Base-by-base conservation (phyloP, 2,888 invertebrate species). In the Microctonus brassicae region DNA sequence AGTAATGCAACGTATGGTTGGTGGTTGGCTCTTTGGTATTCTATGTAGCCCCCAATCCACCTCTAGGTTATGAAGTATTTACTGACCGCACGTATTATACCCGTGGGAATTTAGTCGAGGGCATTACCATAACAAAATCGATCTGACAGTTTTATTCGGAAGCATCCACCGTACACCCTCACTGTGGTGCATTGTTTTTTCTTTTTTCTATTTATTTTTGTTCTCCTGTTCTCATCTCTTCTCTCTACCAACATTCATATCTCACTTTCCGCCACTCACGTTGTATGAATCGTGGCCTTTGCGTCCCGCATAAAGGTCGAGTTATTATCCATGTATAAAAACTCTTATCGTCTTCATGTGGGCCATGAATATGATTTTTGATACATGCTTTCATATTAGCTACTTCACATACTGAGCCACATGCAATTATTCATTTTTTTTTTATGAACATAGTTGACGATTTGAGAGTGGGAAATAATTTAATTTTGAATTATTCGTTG, bases 101-200 rank as follows among this genome's bases (percentile, higher is more conserved):
- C 62, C 73, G 72, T 73, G 55, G 61, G 76, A 75, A 78, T 73
- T 67, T 69, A 64, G 61, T 72, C 66, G 26, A 55, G 69, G 73
- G 76, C 17, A 79, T 79, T 75, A 77, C 75, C 77, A 78, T 76
- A 80, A 80, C 76, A 75, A 75, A 79, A 81, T 79, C 80, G 81
- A 79, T 80, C 76, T 74, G 73, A 39, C 63, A 64, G 70, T 74
- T 58, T 55, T 47, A 68, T 63, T 66, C 47, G 42, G 33, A 20
- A 33, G 52, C 34, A 58, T 33, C 69, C 34, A 42, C 34, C 47
- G 29, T 69, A 39, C n/a, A 29, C 60, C 17, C 7, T 33, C 11
- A 52, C 11, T 52, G 10, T 42, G 29, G n/a, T n/a, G n/a, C n/a
- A n/a, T n/a, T n/a, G n/a, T n/a, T n/a, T n/a, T n/a, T n/a, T n/a